Evolutionary conservation across 2,113 vertebrate genomes (phyloP), one percentile per base, ranked within the genome.

Genomic region (Paraplagusia blochii): DNA sequence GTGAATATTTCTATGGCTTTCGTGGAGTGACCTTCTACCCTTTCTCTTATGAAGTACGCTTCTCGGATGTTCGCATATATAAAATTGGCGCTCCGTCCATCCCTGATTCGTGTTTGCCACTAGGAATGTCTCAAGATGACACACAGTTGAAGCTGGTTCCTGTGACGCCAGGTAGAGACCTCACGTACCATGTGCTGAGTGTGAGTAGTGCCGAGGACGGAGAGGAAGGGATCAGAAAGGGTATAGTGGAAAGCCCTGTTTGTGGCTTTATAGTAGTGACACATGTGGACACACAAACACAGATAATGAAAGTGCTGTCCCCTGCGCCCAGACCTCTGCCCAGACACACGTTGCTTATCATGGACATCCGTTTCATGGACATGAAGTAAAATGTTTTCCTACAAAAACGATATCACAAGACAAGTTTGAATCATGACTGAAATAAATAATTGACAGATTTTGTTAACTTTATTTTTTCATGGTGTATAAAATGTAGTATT

Each of bases 291-390:
- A 90, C 92, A 16, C 95, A 98, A 77, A 83, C 92, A 13, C 95
- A 98, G 77, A 91, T 95, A 22, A 94, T 99, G 88, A 99, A 97
- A 0, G 94, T 98, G 15, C 88, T 99, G 6, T 96, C 96, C 1
- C 97, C 97, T 0, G 94, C 96, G 0, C 97, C 95, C 0, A 90
- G 97, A 1, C 96, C 96, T 0, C 89, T 99, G 60, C 96, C 97
- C 12, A 93, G 94, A 73, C 93, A 93, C 87, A 95, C 95, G 19
- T 88, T 98, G 22, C 95, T 98, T 44, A 98, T 99, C 81, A 99
- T 99, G 97, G 97, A 98, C 79, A 98, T 99, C 42, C 93, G 96
- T 50, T 98, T 98, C 76, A 98, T 98, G 90, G 97, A 99, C 80
- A 93, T 95, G 16, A 98, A 85, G 64, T 88, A 12, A 79, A 39